Base-by-base conservation (phyloP, 2,797 vertebrate species). In the Sebastes itinus region DNA sequence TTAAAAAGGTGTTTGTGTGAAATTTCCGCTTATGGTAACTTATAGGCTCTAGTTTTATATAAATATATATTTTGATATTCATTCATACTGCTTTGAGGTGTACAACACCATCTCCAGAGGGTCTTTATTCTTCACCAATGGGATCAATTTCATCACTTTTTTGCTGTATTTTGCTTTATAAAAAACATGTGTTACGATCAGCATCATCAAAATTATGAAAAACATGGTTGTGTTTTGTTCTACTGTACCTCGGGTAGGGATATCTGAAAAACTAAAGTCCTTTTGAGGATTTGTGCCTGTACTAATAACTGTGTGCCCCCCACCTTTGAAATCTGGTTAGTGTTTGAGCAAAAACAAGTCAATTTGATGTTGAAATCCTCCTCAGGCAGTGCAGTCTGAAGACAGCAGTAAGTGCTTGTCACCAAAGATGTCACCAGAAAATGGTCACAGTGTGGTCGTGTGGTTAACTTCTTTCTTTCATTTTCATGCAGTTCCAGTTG, bases 331-430 rank as follows among this genome's bases (percentile, higher is more conserved):
- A 12, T 62, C 10, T 18, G 42, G 16, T 59, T 28, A 59, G 27
- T 10, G 16, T n/a, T 61, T 32, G 18, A 52, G 13, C 7, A 62
- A 32, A 78, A 82, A 58, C 25, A 52, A 75, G 52, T 49, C 22
- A 30, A 23, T 67, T 35, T 55, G 20, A 78, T 27, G 62, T 54
- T 75, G 66, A 72, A 82, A 61, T 73, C 74, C 8, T 70, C 28
- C 33, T 30, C 7, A 35, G 60, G 59, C 54, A 25, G 23, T 20
- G 20, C 49, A 69, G n/a, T 63, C 72, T 42, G 54, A 73, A 73
- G 64, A 62, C 33, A 67, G 25, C 12, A 63, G 13, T 52, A 20
- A 49, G 7, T 22, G 25, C 72, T 75, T 54, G 13, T 62, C 38
- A 56, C 30, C 33, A 42, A 30, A 64, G 8, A 64, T 64, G 58